Evolutionary conservation across 2,888 invertebrate species (phyloP).

Genomic region (Neuroscelio doddi): DNA sequence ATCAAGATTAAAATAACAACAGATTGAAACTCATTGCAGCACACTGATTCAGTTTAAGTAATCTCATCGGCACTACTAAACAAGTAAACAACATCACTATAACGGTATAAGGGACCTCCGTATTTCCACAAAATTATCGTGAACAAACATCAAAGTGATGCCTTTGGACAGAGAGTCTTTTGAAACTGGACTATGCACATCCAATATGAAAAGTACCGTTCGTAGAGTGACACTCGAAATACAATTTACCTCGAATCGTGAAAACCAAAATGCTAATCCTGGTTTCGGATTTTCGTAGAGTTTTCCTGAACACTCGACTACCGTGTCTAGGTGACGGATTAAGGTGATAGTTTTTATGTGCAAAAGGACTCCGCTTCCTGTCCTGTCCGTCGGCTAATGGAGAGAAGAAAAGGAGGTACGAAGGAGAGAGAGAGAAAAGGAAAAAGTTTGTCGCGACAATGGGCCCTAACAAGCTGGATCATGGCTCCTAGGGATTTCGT

Average conservation of each 20-base stretch:
- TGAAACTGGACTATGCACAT: too few relatives aligned
- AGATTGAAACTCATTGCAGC: too few relatives aligned
- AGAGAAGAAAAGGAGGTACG: slow-evolving; percentile 27
- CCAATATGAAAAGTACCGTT: slow-evolving; percentile 32
- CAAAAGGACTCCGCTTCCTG: slow-evolving; percentile 33
- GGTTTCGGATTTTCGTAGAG: slow-evolving; percentile 34
- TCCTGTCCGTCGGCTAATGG: slow-evolving; percentile 12
- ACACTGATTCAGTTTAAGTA: too few relatives aligned
- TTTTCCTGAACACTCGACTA: slow-evolving; percentile 40
- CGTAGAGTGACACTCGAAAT: background rate
- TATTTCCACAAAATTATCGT: too few relatives aligned
- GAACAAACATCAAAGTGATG: slow-evolving; percentile 22
- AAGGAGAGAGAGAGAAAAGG: slow-evolving; percentile 26
- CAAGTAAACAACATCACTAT: too few relatives aligned
- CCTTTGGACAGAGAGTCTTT: too few relatives aligned
- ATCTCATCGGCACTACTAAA: too few relatives aligned
- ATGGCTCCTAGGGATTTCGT: slow-evolving; percentile 55
- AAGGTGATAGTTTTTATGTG: slow-evolving; percentile 30
- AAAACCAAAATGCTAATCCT: slow-evolving; percentile 60
- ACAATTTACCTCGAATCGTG: background rate
- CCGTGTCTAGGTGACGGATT: slow-evolving; percentile 26
- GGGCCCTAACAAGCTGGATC: slow-evolving; percentile 66
- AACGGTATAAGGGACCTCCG: too few relatives aligned
- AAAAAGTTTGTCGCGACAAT: slow-evolving; percentile 58
- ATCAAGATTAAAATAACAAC: too few relatives aligned